phyloP scores from a whole-genome alignment of 1,140 invertebrate genomes.

The Drosophila navojoa region DNA sequence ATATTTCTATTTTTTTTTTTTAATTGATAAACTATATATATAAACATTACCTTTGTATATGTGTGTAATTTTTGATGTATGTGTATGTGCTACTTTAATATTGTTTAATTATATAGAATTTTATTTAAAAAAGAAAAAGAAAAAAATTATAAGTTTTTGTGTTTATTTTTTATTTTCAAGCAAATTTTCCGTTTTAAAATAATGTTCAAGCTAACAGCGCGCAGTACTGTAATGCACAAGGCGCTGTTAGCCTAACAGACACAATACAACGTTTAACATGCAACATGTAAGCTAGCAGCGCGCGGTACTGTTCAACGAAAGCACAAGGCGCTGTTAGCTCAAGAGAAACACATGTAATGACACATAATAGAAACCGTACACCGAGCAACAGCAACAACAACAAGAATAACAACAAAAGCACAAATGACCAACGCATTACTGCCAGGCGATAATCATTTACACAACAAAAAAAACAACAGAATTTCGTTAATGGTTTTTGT shows the following conservation, averaged over 20 bases:
- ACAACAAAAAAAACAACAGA: conserved; percentile 36
- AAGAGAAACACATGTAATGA: not conserved
- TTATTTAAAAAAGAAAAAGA: conserved; percentile 60
- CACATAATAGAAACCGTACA: conserved; percentile 13
- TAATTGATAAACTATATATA: conserved; percentile 22
- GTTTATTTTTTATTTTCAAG: conserved; percentile 14
- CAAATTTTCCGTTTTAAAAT: conserved; percentile 3
- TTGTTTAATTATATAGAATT: conserved; percentile 71
- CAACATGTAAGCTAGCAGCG: conserved; percentile 20
- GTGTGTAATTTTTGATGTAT: conserved; percentile 66
- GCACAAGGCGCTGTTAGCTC: conserved; percentile 34
- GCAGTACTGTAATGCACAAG: conserved; percentile 35
- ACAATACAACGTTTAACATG: conserved; percentile 11
- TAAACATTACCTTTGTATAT: conserved; percentile 52
- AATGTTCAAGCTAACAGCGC: conserved; percentile 27
- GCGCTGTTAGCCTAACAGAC: conserved; percentile 24
- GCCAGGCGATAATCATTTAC: conserved; percentile 76
- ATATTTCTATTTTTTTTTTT: conserved; percentile 32
- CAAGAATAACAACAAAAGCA: conserved; percentile 35
- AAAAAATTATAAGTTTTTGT: conserved; percentile 28
- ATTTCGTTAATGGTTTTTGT: conserved; percentile 16
- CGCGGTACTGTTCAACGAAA: conserved; percentile 31
- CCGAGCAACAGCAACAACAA: conserved; percentile 18
- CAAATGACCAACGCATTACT: conserved; percentile 68
- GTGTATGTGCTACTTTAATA: conserved; percentile 75